A percentile compares a stretch with the other conserved stretches of the same genome.
These are phyloP conservation scores for Drosophila borborema DNA, from an alignment of 2,888 invertebrate genomes.

Conservation along the genomic window DNA sequence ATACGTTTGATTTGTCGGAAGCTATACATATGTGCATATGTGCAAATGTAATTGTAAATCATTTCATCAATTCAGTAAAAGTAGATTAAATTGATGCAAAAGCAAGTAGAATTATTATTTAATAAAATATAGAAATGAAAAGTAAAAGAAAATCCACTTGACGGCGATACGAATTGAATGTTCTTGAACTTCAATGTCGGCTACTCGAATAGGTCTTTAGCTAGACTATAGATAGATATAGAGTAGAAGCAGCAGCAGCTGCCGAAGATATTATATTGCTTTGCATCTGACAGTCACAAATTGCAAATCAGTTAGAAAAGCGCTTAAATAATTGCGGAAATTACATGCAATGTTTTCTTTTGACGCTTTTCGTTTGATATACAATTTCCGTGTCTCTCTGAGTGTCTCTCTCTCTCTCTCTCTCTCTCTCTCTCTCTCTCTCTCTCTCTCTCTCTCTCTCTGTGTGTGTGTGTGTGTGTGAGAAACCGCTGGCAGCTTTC, in stretches of 20 bases:
- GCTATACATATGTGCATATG: no score
- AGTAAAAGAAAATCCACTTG: no score
- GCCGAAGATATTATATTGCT: not conserved
- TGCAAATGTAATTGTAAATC: no score
- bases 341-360: constrained; percentile 20
- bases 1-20: no score
- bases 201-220: no score
- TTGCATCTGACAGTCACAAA: not conserved
- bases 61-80: no score
- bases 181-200: no score
- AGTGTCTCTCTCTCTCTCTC: not conserved
- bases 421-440: not conserved
- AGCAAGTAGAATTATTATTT: no score
- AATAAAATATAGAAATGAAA: no score
- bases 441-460: not conserved
- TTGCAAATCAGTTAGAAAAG: constrained; percentile 1
- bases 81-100: no score
- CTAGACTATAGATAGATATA: not conserved
- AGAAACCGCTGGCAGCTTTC: constrained; percentile 4
- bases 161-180: no score
- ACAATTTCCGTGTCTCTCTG: constrained; percentile 17
- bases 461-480: constrained; percentile 4
- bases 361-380: constrained; percentile 30
- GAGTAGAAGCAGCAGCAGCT: not conserved
- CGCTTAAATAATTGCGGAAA: constrained; percentile 39